phyloP scores from a whole-genome alignment of 1,140 invertebrate species.

The Branchinecta lynchi region DNA sequence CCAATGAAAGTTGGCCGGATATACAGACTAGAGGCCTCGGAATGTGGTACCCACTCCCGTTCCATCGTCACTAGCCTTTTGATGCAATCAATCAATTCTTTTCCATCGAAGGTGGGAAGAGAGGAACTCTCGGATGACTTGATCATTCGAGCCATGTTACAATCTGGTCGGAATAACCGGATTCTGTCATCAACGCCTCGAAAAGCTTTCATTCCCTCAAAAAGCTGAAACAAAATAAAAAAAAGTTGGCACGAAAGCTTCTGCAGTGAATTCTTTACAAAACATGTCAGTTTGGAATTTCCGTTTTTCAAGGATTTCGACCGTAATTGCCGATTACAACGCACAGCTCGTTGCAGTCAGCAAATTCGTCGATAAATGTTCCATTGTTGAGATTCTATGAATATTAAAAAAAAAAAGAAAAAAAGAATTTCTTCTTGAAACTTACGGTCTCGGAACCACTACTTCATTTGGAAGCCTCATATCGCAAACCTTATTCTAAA shows the following conservation, averaged over 20 bases:
- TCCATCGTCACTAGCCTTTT: slow-evolving; percentile 76
- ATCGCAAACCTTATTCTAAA: too few species aligned
- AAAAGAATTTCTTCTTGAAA: too few species aligned
- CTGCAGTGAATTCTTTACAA: too few species aligned
- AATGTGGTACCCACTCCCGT: slow-evolving; percentile 92
- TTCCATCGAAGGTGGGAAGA: slow-evolving; percentile 73
- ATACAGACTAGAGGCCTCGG: slow-evolving; percentile 74
- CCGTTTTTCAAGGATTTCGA: too few species aligned
- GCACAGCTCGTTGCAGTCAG: too few species aligned
- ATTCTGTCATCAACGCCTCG: slow-evolving; percentile 84
- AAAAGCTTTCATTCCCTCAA: slow-evolving; percentile 98
- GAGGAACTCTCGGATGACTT: slow-evolving; percentile 62
- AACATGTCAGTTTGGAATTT: too few species aligned
- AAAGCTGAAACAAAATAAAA: slow-evolving; percentile 48
- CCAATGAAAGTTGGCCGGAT: slow-evolving; percentile 92
- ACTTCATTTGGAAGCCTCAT: too few species aligned
- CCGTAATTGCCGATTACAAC: too few species aligned
- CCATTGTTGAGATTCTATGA: too few species aligned
- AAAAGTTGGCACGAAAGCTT: not conserved
- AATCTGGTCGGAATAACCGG: slow-evolving; percentile 79
- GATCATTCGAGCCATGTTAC: slow-evolving; percentile 91
- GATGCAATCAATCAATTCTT: slow-evolving; percentile 75
- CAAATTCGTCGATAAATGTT: too few species aligned
- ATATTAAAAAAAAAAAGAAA: too few species aligned
- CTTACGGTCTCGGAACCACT: too few species aligned